These are phyloP conservation scores for Heterodera carotae DNA, from an alignment of 1,140 invertebrate species.

Conservation along the genomic window DNA sequence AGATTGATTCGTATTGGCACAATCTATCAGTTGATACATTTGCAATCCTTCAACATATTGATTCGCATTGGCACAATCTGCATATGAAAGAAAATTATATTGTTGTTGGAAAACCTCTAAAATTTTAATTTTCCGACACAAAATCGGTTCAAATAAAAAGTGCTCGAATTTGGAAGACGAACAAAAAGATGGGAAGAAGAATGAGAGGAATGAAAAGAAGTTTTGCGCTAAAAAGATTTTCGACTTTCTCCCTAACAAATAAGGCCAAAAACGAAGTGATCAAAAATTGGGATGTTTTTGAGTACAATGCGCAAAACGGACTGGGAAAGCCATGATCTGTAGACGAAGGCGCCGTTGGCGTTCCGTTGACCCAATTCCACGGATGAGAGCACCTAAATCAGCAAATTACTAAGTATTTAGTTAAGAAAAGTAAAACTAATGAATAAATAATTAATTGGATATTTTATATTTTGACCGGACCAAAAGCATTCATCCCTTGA, in stretches of 20 bases:
- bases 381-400: not conserved
- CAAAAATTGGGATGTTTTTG: not conserved
- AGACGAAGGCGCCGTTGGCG: not conserved
- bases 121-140: not conserved
- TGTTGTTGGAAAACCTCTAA: not conserved
- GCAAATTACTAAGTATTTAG: not conserved
- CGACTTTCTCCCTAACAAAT: not conserved
- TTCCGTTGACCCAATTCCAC: not conserved
- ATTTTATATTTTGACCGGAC: too few relatives aligned
- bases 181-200: not conserved
- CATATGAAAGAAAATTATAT: not conserved
- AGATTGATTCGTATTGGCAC: too few relatives aligned
- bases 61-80: too few relatives aligned
- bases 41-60: too few relatives aligned
- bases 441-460: too few relatives aligned
- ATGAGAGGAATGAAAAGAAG: not conserved
- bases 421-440: too few relatives aligned
- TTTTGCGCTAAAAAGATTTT: conserved; percentile 6
- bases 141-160: not conserved
- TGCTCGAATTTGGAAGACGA: not conserved
- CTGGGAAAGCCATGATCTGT: conserved; percentile 6
- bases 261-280: not conserved
- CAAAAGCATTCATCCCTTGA: too few relatives aligned
- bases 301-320: not conserved
- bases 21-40: too few relatives aligned